These are phyloP conservation scores for Holocentrus rufus DNA, from an alignment of 2,797 vertebrate species.

Conservation along the genomic window DNA sequence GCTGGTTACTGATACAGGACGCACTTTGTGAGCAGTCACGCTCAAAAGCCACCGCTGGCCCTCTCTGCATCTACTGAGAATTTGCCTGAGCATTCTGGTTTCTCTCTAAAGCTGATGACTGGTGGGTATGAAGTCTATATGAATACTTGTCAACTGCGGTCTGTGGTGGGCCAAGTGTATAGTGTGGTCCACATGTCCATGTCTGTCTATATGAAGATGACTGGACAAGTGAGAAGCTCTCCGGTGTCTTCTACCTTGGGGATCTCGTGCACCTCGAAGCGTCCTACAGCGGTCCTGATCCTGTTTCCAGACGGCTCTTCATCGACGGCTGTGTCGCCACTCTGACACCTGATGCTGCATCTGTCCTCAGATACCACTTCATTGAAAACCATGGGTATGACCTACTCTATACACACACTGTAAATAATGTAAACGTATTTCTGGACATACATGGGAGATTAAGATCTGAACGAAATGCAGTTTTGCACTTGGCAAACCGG, in stretches of 20 bases:
- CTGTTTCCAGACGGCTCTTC: constrained; percentile 24
- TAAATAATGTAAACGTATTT: neutral
- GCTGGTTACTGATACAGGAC: constrained; percentile 35
- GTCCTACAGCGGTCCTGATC: constrained; percentile 31
- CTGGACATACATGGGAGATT: neutral
- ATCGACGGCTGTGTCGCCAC: constrained; percentile 63
- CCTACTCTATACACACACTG: neutral
- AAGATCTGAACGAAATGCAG: neutral
- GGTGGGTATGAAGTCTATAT: constrained; percentile 31
- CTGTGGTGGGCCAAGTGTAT: neutral
- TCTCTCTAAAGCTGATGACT: constrained; percentile 60
- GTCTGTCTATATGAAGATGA: constrained; percentile 37
- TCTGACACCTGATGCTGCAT: constrained; percentile 45
- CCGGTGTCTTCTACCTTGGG: constrained; percentile 51
- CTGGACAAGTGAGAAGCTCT: constrained; percentile 43
- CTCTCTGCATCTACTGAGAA: neutral
- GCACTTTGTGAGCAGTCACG: constrained; percentile 49
- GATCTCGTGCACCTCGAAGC: constrained; percentile 58
- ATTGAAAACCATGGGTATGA: constrained; percentile 61
- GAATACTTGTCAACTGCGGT: neutral
- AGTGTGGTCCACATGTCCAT: neutral
- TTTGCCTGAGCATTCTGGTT: constrained; percentile 6
- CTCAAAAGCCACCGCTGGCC: neutral
- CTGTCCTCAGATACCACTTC: constrained; percentile 64
- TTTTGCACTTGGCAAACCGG: neutral